phyloP scores from a whole-genome alignment of 2,888 invertebrate genomes.

The Phengaris arion region DNA sequence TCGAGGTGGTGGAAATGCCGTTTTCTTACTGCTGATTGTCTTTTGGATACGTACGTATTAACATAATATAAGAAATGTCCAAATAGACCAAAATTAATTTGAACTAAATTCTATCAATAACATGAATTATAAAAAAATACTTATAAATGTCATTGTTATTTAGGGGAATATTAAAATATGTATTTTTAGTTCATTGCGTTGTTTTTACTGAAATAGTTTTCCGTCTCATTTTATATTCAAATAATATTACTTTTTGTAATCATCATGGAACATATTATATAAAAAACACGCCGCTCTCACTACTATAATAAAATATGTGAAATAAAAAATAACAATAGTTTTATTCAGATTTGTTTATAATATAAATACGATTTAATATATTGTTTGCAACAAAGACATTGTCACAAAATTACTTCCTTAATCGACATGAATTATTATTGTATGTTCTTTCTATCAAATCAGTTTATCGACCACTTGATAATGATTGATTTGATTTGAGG shows the following conservation, averaged over 20 bases:
- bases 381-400: slow-evolving; percentile 2
- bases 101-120: too few species aligned
- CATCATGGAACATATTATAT: background rate
- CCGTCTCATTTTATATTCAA: background rate
- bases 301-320: background rate
- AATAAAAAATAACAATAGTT: background rate
- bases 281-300: background rate
- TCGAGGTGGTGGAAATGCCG: background rate
- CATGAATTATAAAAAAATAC: too few species aligned
- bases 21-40: slow-evolving; percentile 4
- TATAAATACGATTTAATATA: background rate
- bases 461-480: slow-evolving; percentile 22
- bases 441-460: background rate
- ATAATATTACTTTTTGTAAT: background rate
- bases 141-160: too few species aligned
- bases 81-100: too few species aligned
- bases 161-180: too few species aligned
- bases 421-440: background rate
- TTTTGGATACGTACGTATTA: slow-evolving; percentile 24
- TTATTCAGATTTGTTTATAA: background rate
- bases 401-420: slow-evolving; percentile 1
- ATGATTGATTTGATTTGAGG: slow-evolving; percentile 27
- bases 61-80: background rate
- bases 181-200: too few species aligned
- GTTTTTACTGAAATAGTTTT: background rate